phyloP scores from a whole-genome alignment of 2,797 vertebrate species.

The Mus minutoides region DNA sequence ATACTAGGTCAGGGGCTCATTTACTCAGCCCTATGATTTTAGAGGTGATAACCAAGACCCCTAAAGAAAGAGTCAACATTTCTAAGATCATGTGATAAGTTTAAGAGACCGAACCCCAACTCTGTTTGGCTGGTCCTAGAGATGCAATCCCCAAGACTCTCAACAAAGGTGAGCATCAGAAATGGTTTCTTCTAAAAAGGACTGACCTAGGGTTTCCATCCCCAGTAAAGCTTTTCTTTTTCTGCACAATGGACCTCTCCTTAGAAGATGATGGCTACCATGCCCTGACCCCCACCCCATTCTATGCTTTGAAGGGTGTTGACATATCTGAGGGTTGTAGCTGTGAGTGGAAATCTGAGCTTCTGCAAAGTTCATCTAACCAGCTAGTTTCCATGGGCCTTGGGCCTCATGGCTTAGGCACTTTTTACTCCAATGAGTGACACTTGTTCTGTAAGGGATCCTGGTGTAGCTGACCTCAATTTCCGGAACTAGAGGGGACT shows the following conservation, averaged over 20 bases:
- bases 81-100: not conserved
- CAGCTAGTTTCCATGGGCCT: not conserved
- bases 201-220: not conserved
- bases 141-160: not conserved
- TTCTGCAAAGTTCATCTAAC: not conserved
- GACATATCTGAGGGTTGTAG: not conserved
- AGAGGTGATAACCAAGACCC: not conserved
- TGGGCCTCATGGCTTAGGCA: not conserved
- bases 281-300: not conserved
- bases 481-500: conserved; percentile 23
- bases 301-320: not conserved
- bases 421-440: not conserved
- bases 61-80: not conserved
- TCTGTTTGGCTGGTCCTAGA: not conserved
- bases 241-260: not conserved
- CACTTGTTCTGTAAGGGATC: conserved; percentile 23
- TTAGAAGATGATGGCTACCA: not conserved
- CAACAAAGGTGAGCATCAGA: not conserved
- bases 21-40: not conserved
- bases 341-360: not conserved
- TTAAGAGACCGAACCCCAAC: not conserved
- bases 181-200: not conserved
- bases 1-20: not conserved
- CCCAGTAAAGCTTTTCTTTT: not conserved
- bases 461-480: conserved; percentile 19